Percentiles rank a stretch among this genome's conserved stretches.
Evolutionary conservation across 2,797 vertebrate genomes (phyloP).

Genomic region (Cuculus canorus): DNA sequence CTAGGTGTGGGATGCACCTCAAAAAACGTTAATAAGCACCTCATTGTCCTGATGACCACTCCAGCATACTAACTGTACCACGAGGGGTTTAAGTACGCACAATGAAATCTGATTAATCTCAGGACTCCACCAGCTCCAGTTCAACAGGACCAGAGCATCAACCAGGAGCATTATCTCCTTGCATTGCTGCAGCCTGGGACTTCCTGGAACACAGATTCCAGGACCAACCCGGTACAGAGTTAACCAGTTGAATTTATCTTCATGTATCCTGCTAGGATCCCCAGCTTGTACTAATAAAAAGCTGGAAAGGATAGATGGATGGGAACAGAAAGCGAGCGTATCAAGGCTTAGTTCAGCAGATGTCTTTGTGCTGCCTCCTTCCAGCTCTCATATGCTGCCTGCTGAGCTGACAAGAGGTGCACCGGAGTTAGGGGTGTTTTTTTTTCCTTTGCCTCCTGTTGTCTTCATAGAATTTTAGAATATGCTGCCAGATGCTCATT

Average conservation of each 20-base stretch:
- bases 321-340: neutral
- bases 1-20: neutral
- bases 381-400: neutral
- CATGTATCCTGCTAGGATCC: neutral
- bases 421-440: neutral
- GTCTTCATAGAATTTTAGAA: constrained; percentile 46
- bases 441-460: constrained; percentile 35
- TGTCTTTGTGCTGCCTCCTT: neutral
- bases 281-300: neutral
- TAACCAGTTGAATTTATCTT: neutral
- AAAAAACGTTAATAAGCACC: neutral
- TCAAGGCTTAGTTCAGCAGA: constrained; percentile 14
- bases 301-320: neutral
- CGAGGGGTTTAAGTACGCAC: neutral
- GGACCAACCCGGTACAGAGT: neutral
- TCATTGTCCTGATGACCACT: neutral
- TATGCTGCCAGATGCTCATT: constrained; percentile 63
- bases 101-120: neutral
- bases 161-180: neutral
- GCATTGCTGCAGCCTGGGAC: neutral
- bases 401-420: constrained; percentile 29
- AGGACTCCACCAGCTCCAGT: constrained; percentile 22
- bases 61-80: neutral
- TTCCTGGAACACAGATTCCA: neutral
- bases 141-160: neutral